A percentile compares a stretch with the other conserved stretches of the same genome.
Evolutionary conservation across 2,113 vertebrate genomes (phyloP).

Genomic region (Marmota monax): DNA sequence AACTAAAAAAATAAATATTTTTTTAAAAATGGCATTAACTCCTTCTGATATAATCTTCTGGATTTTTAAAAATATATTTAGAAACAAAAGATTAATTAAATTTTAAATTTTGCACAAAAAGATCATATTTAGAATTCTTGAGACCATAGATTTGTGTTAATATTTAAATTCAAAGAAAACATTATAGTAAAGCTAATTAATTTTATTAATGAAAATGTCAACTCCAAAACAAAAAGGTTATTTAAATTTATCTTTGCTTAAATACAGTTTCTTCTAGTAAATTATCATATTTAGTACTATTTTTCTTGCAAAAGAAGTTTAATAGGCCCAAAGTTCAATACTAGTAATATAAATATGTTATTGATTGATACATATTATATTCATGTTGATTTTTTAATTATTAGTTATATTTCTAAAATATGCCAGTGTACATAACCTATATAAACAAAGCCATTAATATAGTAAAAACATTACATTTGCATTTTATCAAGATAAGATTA

Average conservation of each 20-base stretch:
- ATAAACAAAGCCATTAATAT: background rate
- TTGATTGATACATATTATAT: background rate
- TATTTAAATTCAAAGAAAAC: conserved; percentile 22
- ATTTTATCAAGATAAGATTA: conserved; percentile 2
- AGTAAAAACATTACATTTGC: background rate
- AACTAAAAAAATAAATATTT: too few relatives aligned
- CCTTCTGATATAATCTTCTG: background rate
- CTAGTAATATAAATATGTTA: background rate
- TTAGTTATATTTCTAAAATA: background rate
- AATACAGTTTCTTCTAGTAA: background rate
- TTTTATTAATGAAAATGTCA: conserved; percentile 39
- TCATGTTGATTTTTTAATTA: conserved; percentile 25
- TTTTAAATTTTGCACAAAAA: background rate
- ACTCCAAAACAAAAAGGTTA: background rate
- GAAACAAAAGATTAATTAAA: conserved; percentile 26
- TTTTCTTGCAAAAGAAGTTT: conserved; percentile 5
- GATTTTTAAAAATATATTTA: background rate
- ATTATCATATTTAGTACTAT: background rate
- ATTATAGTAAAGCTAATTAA: background rate
- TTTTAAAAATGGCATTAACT: conserved; percentile 43
- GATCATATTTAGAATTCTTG: conserved; percentile 11
- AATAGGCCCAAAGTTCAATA: background rate
- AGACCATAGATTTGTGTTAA: conserved; percentile 14
- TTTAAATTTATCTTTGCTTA: background rate
- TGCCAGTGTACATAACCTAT: background rate